These are phyloP conservation scores for Cataglyphis livida DNA, from an alignment of 2,888 invertebrate species.

Conservation along the genomic window DNA sequence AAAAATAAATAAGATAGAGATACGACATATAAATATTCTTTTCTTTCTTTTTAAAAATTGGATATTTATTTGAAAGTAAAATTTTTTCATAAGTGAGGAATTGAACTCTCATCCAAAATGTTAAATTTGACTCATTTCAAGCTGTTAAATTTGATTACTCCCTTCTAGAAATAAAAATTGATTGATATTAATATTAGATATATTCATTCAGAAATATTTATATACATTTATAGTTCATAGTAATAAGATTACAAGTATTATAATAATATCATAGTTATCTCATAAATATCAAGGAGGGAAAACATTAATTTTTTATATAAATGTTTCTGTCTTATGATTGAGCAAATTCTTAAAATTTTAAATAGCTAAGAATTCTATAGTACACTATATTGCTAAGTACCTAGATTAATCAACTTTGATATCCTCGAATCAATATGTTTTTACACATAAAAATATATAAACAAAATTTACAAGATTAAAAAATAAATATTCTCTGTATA, in stretches of 20 bases:
- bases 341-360: conserved; percentile 18
- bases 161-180: conserved; percentile 71
- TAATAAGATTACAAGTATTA: conserved; percentile 14
- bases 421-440: background rate
- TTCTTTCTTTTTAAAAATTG: background rate
- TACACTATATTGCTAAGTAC: conserved; percentile 12
- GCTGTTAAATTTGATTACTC: conserved; percentile 55
- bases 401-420: conserved; percentile 35
- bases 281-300: conserved; percentile 33
- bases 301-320: conserved; percentile 5
- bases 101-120: conserved; percentile 58
- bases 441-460: background rate
- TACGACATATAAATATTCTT: background rate
- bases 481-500: background rate
- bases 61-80: conserved; percentile 60
- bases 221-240: background rate
- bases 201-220: background rate
- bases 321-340: conserved; percentile 20
- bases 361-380: background rate
- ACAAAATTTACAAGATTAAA: background rate
- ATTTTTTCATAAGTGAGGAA: conserved; percentile 60
- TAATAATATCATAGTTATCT: conserved; percentile 18
- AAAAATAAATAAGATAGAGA: conserved; percentile 39
- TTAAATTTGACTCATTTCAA: conserved; percentile 60
- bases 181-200: conserved; percentile 53